Percentiles rank a stretch among this genome's conserved stretches.
These are phyloP conservation scores for Ceriagrion tenellum DNA, from an alignment of 2,888 invertebrate genomes.

Conservation along the genomic window DNA sequence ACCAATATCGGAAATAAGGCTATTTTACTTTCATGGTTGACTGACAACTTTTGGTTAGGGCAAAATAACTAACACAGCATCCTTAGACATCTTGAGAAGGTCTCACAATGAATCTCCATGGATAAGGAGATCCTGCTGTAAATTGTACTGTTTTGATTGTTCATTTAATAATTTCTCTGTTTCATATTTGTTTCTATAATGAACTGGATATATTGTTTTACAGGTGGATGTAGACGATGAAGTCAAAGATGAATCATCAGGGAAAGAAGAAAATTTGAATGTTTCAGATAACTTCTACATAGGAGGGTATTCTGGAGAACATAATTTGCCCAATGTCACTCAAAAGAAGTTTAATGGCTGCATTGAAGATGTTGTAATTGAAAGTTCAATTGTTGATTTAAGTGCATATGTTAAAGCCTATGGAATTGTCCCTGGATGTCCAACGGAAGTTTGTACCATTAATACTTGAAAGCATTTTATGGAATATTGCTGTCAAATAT, in stretches of 20 bases:
- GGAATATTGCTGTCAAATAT: not conserved
- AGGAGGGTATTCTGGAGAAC: slow-evolving; percentile 89
- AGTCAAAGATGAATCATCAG: slow-evolving; percentile 75
- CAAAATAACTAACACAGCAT: too few relatives aligned
- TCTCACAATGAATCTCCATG: too few relatives aligned
- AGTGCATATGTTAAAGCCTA: slow-evolving; percentile 88
- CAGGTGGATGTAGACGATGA: slow-evolving; percentile 74
- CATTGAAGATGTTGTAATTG: slow-evolving; percentile 90
- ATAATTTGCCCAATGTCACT: slow-evolving; percentile 84
- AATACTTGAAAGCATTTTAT: not conserved
- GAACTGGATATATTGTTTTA: slow-evolving; percentile 56
- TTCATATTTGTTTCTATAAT: slow-evolving; percentile 70
- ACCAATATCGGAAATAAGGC: too few relatives aligned
- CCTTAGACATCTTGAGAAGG: too few relatives aligned
- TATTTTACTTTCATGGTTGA: too few relatives aligned
- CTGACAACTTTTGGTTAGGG: too few relatives aligned
- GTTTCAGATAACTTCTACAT: slow-evolving; percentile 90
- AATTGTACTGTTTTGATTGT: too few relatives aligned
- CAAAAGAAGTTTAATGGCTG: slow-evolving; percentile 94
- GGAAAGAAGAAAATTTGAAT: slow-evolving; percentile 76
- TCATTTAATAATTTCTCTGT: not conserved
- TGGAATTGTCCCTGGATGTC: slow-evolving; percentile 93
- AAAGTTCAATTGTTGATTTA: slow-evolving; percentile 87
- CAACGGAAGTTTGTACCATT: slow-evolving; percentile 81
- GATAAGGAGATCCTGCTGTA: too few relatives aligned